Evolutionary conservation across 2,797 vertebrate species (phyloP).

Genomic region (Anabacerthia variegaticeps): DNA sequence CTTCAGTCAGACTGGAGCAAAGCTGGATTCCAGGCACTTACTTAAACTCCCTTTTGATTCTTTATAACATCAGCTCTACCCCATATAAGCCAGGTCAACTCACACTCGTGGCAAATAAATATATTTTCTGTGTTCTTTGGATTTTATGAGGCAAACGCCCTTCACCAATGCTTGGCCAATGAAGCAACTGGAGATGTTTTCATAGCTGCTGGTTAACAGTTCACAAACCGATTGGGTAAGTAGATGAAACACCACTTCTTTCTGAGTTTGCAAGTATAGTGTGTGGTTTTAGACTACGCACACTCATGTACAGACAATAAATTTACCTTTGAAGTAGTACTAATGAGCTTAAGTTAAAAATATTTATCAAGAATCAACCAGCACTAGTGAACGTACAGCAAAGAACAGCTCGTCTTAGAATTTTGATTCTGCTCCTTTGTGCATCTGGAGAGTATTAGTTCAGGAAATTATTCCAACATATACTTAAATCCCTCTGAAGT

Average conservation of each 20-base stretch:
- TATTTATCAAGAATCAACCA: neutral
- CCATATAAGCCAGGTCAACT: neutral
- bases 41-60: neutral
- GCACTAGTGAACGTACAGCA: neutral
- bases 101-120: neutral
- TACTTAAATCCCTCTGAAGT: neutral
- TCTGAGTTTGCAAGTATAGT: neutral
- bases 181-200: neutral
- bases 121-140: neutral
- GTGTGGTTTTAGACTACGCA: neutral
- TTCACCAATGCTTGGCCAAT: neutral
- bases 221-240: neutral
- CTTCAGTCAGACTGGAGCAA: constrained; percentile 19
- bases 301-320: neutral
- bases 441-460: neutral
- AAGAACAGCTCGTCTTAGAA: neutral
- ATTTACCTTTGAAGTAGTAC: neutral
- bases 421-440: neutral
- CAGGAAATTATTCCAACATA: neutral
- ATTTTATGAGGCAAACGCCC: neutral
- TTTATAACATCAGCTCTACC: neutral
- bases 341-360: neutral
- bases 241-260: neutral
- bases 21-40: neutral
- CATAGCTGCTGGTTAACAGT: neutral